Evolutionary conservation across 2,113 vertebrate species (phyloP).

Genomic region (Hippolais icterina): DNA sequence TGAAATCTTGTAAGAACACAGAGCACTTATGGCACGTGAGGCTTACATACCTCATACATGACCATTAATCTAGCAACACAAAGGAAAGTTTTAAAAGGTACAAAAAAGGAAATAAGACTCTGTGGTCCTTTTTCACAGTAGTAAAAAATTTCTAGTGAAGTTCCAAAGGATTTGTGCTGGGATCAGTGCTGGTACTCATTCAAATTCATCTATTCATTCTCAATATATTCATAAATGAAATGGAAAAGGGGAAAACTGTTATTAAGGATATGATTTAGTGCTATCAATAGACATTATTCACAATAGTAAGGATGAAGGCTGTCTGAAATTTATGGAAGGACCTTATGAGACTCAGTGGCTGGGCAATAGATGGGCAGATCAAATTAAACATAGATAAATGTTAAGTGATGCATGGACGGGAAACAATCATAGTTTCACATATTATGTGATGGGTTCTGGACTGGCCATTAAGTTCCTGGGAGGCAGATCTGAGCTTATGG

Average conservation of each 20-base stretch:
- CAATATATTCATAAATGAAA: slow-evolving; percentile 12
- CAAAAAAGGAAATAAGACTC: background rate
- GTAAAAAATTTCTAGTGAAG: background rate
- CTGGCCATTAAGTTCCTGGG: background rate
- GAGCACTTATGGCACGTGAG: background rate
- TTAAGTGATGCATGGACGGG: background rate
- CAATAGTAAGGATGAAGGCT: background rate
- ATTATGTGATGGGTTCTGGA: background rate
- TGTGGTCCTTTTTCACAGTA: background rate
- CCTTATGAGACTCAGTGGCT: background rate
- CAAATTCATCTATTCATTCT: slow-evolving; percentile 18
- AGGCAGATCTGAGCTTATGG: background rate
- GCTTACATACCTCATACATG: background rate
- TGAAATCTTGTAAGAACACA: background rate
- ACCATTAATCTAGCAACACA: background rate
- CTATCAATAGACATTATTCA: slow-evolving; percentile 16
- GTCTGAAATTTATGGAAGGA: background rate
- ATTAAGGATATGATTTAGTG: background rate
- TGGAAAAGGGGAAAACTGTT: background rate
- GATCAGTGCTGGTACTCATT: background rate
- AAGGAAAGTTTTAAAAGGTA: background rate
- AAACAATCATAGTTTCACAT: background rate
- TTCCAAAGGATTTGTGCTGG: background rate
- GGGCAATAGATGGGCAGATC: background rate
- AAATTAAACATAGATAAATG: background rate